Evolutionary conservation across 2,797 vertebrate species (phyloP), one percentile per base, ranked within the genome.

Genomic region (Microtus obscurus): DNA sequence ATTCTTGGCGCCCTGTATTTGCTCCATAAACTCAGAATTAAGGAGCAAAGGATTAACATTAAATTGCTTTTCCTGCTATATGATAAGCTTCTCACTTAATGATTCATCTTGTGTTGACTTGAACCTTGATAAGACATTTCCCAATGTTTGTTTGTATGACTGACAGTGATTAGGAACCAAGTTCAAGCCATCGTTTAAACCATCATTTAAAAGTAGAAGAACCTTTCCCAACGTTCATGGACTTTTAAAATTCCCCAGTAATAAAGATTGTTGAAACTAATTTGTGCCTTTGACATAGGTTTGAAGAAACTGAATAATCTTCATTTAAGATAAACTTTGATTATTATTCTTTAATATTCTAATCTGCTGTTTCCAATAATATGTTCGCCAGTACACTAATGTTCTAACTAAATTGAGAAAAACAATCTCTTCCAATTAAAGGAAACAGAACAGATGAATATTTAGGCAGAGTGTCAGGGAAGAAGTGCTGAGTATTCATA

Each of bases 21-120:
- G 51, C 17, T 87, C 14, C 73, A 85, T 8, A 90, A 67, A 85
- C 23, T 89, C 77, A 76, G 73, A 88, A 89, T 91, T 10, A 31
- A 80, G 48, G 21, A 91, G 78, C 95, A 80, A 95, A 89, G 17
- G 90, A 86, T 78, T 81, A 73, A 37, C 45, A 37, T 40, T 91
- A 61, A 53, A 76, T 81, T 86, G n/a, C 21, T 85, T 34, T 94
- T 56, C 71, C 43, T 80, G 34, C 85, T 43, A 12, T 40, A 34
- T 90, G 69, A n/a, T 29, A 61, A 81, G 34, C 14, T 73, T 5
- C 80, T 96, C 71, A 29, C 56, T 88, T 92, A 94, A 76, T 56
- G 25, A 87, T 81, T 89, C 51, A 13, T 56, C 31, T 31, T 88
- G 79, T 37, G 61, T 59, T 92, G 27, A 86, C 48, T 88, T 40